Conservation (phyloP, 2,113 vertebrate genomes). For the Capreolus pygargus region DNA sequence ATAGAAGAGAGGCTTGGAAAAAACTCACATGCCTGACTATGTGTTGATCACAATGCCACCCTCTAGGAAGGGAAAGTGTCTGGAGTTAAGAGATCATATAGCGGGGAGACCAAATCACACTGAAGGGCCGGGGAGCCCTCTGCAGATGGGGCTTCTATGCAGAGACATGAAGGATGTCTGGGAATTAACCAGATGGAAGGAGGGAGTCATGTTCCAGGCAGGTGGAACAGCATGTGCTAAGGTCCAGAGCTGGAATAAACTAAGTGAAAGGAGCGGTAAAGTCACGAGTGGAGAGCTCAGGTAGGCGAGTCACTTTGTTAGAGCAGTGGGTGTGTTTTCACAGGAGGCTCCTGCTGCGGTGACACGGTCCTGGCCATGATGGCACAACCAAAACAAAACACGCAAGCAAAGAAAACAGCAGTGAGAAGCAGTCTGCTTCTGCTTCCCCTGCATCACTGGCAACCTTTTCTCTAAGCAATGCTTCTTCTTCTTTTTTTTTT, state of each 20-base stretch:
- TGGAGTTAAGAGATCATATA: neutral
- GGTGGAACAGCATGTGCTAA: neutral
- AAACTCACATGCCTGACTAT: no score
- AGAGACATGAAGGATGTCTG: neutral
- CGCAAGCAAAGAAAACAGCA: neutral
- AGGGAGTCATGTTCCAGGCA: neutral
- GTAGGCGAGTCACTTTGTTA: neutral
- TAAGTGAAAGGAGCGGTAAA: neutral
- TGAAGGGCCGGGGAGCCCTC: neutral
- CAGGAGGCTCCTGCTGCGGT: neutral
- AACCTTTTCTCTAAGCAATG: neutral
- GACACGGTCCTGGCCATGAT: neutral
- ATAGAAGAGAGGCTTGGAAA: neutral
- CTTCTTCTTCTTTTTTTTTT: neutral
- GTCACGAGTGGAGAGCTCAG: neutral
- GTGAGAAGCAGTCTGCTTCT: neutral
- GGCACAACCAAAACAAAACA: neutral
- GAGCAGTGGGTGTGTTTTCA: neutral
- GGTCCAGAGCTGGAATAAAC: neutral
- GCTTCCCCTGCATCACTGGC: neutral
- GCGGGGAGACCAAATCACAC: neutral
- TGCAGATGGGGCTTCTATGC: neutral
- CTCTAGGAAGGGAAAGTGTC: neutral
- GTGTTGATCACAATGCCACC: no score
- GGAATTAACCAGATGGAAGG: neutral